These are phyloP conservation scores for Clarias batrachus DNA, from an alignment of 2,113 vertebrate genomes.

Conservation along the genomic window DNA sequence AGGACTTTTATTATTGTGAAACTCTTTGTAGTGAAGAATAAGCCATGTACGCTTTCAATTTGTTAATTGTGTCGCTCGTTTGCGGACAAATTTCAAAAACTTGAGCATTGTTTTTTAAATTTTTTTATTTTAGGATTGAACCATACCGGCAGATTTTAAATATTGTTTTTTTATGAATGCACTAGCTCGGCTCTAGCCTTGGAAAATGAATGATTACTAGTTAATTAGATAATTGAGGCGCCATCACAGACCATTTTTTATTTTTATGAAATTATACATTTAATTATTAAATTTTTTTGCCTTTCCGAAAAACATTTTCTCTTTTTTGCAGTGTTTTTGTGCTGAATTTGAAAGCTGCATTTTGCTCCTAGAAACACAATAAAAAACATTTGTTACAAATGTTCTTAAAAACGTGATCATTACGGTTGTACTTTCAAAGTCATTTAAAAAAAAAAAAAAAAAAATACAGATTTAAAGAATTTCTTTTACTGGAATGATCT, in stretches of 20 bases:
- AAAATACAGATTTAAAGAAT: not conserved
- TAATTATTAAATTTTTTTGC: not conserved
- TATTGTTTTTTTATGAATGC: not conserved
- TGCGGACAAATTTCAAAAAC: not conserved
- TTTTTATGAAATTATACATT: not conserved
- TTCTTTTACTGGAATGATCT: not conserved
- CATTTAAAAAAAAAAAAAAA: not conserved
- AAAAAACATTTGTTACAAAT: not conserved
- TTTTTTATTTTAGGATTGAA: not conserved
- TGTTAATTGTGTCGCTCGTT: constrained; percentile 22
- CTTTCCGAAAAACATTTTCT: not conserved
- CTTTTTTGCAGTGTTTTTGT: not conserved
- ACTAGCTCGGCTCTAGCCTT: no score
- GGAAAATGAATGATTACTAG: not conserved
- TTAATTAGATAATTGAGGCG: not conserved
- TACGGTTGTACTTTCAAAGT: not conserved
- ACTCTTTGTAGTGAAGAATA: constrained; percentile 41
- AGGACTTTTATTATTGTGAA: constrained; percentile 52
- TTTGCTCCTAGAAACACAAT: not conserved
- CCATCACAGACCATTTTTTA: not conserved
- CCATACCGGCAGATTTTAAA: not conserved
- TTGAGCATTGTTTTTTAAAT: not conserved
- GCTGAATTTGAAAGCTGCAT: no score
- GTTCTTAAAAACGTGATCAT: not conserved
- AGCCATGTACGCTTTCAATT: constrained; percentile 70